Percentiles rank a stretch among this genome's conserved stretches.
phyloP scores from a whole-genome alignment of 2,797 vertebrate genomes.

The Novumbra hubbsi region DNA sequence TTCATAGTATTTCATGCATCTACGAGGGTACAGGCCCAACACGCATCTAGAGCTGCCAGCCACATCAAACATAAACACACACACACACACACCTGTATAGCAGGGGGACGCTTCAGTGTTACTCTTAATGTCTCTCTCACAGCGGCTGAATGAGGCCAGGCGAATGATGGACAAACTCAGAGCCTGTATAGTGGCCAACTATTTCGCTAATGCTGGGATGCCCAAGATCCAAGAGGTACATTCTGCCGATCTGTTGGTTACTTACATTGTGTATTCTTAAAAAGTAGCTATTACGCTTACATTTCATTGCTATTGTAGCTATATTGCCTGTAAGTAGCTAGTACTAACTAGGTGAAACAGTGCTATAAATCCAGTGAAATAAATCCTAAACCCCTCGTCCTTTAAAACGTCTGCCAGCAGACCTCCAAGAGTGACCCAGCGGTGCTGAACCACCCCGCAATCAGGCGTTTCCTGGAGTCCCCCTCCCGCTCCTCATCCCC shows the following conservation, averaged over 20 bases:
- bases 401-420: slow-evolving; percentile 63
- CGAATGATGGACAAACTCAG: slow-evolving; percentile 99
- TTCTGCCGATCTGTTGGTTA: too few relatives aligned
- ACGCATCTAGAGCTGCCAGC: too few relatives aligned
- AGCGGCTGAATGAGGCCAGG: slow-evolving; percentile 95
- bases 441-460: slow-evolving; percentile 93
- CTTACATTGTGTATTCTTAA: too few relatives aligned
- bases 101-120: neutral
- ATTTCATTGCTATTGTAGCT: too few relatives aligned
- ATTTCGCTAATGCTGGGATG: slow-evolving; percentile 89
- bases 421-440: slow-evolving; percentile 83
- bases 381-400: neutral
- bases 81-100: neutral
- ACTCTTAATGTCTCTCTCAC: slow-evolving; percentile 17
- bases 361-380: neutral
- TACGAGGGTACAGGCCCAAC: too few relatives aligned
- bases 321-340: too few relatives aligned
- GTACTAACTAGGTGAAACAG: too few relatives aligned
- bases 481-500: slow-evolving; percentile 95
- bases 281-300: too few relatives aligned
- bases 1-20: too few relatives aligned
- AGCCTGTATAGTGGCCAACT: slow-evolving; percentile 97
- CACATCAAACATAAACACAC: neutral
- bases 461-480: slow-evolving; percentile 92
- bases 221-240: slow-evolving; percentile 89